Base-by-base conservation (phyloP, 2,888 invertebrate species). In the Zeuzera pyrina region DNA sequence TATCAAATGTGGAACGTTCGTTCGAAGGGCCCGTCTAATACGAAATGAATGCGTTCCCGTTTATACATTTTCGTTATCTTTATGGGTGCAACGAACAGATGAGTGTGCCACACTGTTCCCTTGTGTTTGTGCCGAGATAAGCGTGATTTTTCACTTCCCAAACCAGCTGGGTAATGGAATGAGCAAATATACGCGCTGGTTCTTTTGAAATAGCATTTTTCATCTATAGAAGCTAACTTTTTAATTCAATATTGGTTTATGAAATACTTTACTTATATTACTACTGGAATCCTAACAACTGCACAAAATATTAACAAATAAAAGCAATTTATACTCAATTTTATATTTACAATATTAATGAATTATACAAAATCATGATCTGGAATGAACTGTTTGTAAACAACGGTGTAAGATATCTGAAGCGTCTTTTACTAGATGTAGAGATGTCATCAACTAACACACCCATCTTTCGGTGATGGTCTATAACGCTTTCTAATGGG, bases 81-180 rank as follows among this genome's bases (percentile, higher is more conserved):
- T 74, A 74, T 72, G 81, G 68, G 78, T 79, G 81, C 83, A 81
- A 79, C 77, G 78, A 78, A 78, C 81, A 79, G 77, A 81, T 79
- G 81, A 23, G 69, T 61, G 57, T 60, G 67, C 70, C 70, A 72
- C 76, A 70, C 69, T 60, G 72, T 62, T 70, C 68, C 70, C 65
- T 64, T 57, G 54, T 63, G 70, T 72, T 70, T 65, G 66, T 57
- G 47, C 50, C 52, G 60, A 78, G 78, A 81, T 81, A 81, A 78
- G 76, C 77, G 74, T 78, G 79, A 78, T 77, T 79, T 78, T 79
- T 78, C 71, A 77, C 74, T 73, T 77, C 71, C 76, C 68, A 70
- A 78, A 73, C 72, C 67, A 69, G 69, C 71, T 67, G 66, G 45
- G 60, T 78, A 72, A 78, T 76, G 65, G 53, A 68, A 61, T 65